Evolutionary conservation across 1,140 invertebrate species (phyloP), one percentile per base, ranked within the genome.

Genomic region (Penaeus indicus): DNA sequence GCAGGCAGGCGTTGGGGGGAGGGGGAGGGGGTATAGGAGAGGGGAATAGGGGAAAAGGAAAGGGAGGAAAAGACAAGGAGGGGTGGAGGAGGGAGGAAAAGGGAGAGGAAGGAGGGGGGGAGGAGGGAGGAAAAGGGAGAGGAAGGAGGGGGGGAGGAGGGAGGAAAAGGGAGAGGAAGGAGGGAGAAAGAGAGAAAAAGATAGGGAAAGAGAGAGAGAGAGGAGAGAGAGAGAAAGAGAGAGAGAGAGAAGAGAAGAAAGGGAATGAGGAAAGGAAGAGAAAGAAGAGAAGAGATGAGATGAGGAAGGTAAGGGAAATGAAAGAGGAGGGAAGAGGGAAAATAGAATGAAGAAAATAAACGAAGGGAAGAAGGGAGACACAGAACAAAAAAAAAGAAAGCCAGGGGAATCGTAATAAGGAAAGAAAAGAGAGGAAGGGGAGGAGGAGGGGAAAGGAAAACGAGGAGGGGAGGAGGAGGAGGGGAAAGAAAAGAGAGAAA

Each of bases 321-420:
- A 80, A 21, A 54, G 11, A 83, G 13, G 0, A 62, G 27, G 25
- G 63, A 22, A 19, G 13, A 5, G 47, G 82, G 72, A 42, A 84
- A 67, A 84, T 63, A 47, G 64, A 84, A 47, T n/a, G 82, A 69
- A 38, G 69, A 38, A 69, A 63, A 84, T 61, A 69, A 38, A 54
- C 62, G 69, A 64, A 69, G 63, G 54, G 82, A 64, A 54, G 63
- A 47, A 27, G 60, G 18, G 22, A 47, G 25, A 47, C 1, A 21
- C 5, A 38, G 38, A 38, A 85, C 38, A 4, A 42, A 8, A 42
- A 42, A 8, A 8, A 64, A 75, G 42, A 75, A 38, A 75, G 13
- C 8, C 21, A 79, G 77, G 13, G 0, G 38, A 32, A 32, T 32
- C 32, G 32, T 32, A 32, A 32, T 32, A 32, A 32, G 21, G 10